Base-by-base conservation (phyloP, 2,113 vertebrate species). In the Campylomormyrus tamandua region DNA sequence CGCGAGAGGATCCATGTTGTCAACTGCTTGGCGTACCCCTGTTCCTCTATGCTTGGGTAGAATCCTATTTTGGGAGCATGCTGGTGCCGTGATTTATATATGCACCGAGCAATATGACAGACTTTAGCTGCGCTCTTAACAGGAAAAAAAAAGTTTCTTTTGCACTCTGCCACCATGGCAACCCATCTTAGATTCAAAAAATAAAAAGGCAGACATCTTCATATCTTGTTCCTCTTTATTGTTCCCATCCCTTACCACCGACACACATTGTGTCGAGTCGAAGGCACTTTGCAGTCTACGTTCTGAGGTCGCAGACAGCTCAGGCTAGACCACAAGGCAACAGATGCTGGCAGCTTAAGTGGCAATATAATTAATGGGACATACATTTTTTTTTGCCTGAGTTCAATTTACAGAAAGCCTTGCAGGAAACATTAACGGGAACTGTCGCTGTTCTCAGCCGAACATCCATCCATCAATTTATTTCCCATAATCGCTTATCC, bases 131-230 rank as follows among this genome's bases (percentile, higher is more conserved):
- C 19, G 39, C 56, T 24, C 89, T 83, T 70, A 70, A 88, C 31
- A 27, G 48, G 53, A 50, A 56, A 53, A 49, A 89, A 83, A 53
- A 49, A 90, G 87, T 83, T 87, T 88, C 86, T 49, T 77, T 48
- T n/a, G 7, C 50, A 21, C 62, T 87, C 89, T 84, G 56, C 87
- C 24, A 19, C 90, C 89, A 91, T 90, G 52, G 90, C 91, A 91
- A 88, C 91, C 91, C 85, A 80, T 88, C 84, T 50, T 53, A 66
- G 58, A 35, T 77, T 90, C 58, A 46, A 42, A 31, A 77, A 89
- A 45, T 45, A 21, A 80, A n/a, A 77, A 66, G 8, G n/a, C 89
- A 52, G 49, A 74, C 80, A 90, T 86, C 83, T 90, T 88, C 56
- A 42, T n/a, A 85, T 89, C 88, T 83, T 3, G 35, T 89, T 49